Evolutionary conservation across 2,888 invertebrate genomes (phyloP), one percentile per base, ranked within the genome.

Genomic region (Pediacus dermestoides): DNA sequence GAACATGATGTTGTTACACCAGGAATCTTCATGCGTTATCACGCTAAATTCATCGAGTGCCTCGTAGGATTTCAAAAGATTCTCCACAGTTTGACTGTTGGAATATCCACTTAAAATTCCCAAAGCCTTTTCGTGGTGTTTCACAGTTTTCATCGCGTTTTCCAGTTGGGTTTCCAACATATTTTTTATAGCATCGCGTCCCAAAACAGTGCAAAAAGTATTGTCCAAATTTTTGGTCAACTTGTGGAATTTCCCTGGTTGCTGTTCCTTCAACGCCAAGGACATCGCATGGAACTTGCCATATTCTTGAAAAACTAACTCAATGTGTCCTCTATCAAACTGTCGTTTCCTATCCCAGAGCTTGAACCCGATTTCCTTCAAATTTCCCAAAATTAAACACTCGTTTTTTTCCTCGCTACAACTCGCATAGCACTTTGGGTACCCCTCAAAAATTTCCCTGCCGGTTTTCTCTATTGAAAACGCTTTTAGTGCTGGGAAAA

Each of bases 401-500:
- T 32, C 25, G 18, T 14, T 15, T 11, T 23, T 12, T 22, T 36
- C 15, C 4, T 2, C 2, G 13, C 10, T 11, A 10, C 28, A 11
- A n/a, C 6, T 7, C 2, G 26, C 37, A 22, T 37, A 41, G 10
- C 8, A 37, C 15, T 21, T 14, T 6, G 41, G 12, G 4, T 16
- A 8, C 9, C 26, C 37, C n/a, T 11, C 26, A 11, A 34, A 39
- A 11, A 21, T 12, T 13, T 18, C 9, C 10, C 10, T 26, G n/a
- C 6, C 8, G 4, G 4, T 7, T 6, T 9, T 6, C 30, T 54
- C 52, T 9, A 39, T 21, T 43, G 58, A 53, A 8, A 58, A 47
- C 16, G 41, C 34, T 14, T 37, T 15, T 26, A 59, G 56, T 9
- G 36, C 44, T 2, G 52, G 40, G 8, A 64, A 46, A 4, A 64